Evolutionary conservation across 2,888 invertebrate genomes (phyloP), one percentile per base, ranked within the genome.

Genomic region (Biston stratarius): DNA sequence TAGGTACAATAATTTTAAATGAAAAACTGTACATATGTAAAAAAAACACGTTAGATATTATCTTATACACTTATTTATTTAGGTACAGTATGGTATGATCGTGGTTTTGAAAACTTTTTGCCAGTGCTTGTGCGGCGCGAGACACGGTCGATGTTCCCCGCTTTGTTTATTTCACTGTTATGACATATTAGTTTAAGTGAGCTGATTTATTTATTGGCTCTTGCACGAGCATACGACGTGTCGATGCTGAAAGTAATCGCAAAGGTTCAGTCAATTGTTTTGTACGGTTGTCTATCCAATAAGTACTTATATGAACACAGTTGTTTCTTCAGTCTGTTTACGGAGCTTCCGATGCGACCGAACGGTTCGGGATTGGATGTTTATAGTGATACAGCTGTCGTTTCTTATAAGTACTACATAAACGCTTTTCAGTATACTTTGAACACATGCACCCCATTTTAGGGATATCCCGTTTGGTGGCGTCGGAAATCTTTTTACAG

Each of bases 31-130:
- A 93, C 84, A 94, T 93, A 94, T 94, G 93, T 94, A 93, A 90
- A 53, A 90, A 53, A 93, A 91, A 92, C 85, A 84, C 85, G 83
- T 86, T 91, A 91, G 88, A 86, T 90, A 89, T 88, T 89, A 88
- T 89, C 83, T 82, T 86, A 88, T 89, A 90, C 87, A 90, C 87
- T 89, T 92, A 92, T 92, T 93, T 94, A 93, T 93, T 93, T 91
- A 89, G 81, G 81, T 85, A 87, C 82, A 82, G 83, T 83, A 85
- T 86, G 86, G 86, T 85, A 87, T 86, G 87, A 85, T 86, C 86
- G 88, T 85, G 84, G 85, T 88, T 89, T 83, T 81, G 77, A 82
- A 82, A 85, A 86, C 82, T 80, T 76, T 78, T 82, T 84, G 83
- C 82, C 82, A 83, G 83, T 83, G 82, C 83, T 84, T 80, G 80